Percentiles rank a stretch among this genome's conserved stretches.
These are phyloP conservation scores for Leucosticte australis DNA, from an alignment of 2,113 vertebrate species.

Conservation along the genomic window DNA sequence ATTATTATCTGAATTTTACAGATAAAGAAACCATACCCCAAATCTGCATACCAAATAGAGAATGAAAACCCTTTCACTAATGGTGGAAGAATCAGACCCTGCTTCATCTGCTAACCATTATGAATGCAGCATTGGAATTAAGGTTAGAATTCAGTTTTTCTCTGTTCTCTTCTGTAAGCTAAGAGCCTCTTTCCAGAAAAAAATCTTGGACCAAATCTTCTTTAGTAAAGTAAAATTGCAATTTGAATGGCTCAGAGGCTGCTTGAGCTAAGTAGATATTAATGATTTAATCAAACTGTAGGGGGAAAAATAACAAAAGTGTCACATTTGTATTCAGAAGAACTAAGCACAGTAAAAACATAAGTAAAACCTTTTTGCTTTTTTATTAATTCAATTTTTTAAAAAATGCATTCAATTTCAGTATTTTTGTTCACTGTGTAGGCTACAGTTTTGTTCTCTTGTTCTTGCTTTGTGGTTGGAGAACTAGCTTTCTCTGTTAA, in stretches of 20 bases:
- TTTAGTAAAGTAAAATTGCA: constrained; percentile 6
- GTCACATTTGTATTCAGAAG: constrained; percentile 5
- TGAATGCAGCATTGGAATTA: background rate
- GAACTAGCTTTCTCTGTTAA: constrained; percentile 7
- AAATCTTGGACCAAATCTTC: background rate
- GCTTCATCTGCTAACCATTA: background rate
- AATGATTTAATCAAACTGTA: constrained; percentile 27
- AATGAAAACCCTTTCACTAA: background rate
- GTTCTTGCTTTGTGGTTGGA: background rate
- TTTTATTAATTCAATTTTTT: background rate
- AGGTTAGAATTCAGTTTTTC: background rate
- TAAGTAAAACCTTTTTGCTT: background rate
- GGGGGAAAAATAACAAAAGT: background rate
- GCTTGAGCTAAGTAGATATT: background rate
- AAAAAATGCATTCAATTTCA: background rate
- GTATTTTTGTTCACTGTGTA: background rate
- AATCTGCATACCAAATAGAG: background rate
- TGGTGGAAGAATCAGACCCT: background rate
- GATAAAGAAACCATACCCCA: background rate
- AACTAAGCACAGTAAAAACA: constrained; percentile 11
- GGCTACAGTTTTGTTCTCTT: background rate
- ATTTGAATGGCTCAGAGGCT: background rate
- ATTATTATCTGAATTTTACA: background rate
- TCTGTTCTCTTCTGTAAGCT: background rate
- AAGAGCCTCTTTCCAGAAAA: background rate